Conservation (phyloP, 2,888 invertebrate genomes). For the Philonicus albiceps region DNA sequence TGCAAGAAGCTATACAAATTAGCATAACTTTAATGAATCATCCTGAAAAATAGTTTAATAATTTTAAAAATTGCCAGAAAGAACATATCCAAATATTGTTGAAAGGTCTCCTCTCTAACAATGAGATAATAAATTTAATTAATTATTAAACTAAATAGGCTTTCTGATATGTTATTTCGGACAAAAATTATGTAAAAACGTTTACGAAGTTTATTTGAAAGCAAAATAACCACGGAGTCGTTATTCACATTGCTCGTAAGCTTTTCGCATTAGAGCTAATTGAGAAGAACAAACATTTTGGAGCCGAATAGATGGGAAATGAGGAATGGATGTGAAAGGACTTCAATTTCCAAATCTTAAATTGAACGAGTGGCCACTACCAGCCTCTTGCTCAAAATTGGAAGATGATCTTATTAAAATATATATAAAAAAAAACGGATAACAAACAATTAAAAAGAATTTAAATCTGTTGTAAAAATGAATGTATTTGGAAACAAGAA, state of each 20-base stretch:
- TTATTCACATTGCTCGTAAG: neutral
- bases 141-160: neutral
- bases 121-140: too few relatives aligned
- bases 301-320: neutral
- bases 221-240: neutral
- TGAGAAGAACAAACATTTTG: neutral
- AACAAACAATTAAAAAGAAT: neutral
- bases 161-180: neutral
- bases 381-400: neutral
- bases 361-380: neutral
- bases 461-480: constrained; percentile 12
- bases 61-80: too few relatives aligned
- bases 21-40: too few relatives aligned
- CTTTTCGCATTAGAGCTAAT: neutral
- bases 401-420: neutral
- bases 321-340: neutral
- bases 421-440: neutral
- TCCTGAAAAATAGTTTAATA: too few relatives aligned
- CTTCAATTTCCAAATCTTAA: neutral
- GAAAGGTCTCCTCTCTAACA: too few relatives aligned
- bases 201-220: neutral
- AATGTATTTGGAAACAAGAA: constrained; percentile 38
- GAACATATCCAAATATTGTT: too few relatives aligned
- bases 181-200: neutral
- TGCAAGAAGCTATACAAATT: neutral